A percentile compares a stretch with the other conserved stretches of the same genome.
Conservation (phyloP, 2,113 vertebrate genomes). For the Aptenodytes patagonicus region DNA sequence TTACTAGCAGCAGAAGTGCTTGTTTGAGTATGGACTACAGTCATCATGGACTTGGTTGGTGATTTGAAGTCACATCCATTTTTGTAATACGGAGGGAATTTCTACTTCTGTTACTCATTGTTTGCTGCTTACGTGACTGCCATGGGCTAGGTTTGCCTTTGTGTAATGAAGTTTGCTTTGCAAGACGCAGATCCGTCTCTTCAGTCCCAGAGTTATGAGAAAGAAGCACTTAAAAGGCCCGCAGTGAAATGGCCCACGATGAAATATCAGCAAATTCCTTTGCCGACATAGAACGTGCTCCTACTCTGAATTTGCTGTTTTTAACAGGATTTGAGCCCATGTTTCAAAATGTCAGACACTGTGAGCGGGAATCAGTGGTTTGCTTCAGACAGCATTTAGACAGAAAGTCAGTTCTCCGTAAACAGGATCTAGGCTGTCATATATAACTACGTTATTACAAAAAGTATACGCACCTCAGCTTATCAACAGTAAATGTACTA, state of each 20-base stretch:
- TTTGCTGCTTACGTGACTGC: background rate
- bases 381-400: background rate
- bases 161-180: background rate
- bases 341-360: background rate
- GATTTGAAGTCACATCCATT: background rate
- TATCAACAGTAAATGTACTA: background rate
- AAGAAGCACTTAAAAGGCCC: background rate
- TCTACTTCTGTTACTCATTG: background rate
- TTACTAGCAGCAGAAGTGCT: background rate
- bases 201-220: background rate
- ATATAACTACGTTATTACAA: background rate
- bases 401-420: background rate
- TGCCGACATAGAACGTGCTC: fast-evolving
- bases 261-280: background rate
- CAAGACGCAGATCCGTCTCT: background rate
- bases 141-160: background rate
- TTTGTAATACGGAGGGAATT: background rate
- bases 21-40: background rate
- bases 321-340: background rate
- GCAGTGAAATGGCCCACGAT: background rate
- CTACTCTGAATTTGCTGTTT: background rate
- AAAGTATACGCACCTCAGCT: background rate
- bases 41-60: background rate
- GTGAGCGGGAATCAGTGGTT: background rate
- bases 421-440: background rate